Conservation (phyloP, 2,797 vertebrate species). For the Pangasius krempfi region DNA sequence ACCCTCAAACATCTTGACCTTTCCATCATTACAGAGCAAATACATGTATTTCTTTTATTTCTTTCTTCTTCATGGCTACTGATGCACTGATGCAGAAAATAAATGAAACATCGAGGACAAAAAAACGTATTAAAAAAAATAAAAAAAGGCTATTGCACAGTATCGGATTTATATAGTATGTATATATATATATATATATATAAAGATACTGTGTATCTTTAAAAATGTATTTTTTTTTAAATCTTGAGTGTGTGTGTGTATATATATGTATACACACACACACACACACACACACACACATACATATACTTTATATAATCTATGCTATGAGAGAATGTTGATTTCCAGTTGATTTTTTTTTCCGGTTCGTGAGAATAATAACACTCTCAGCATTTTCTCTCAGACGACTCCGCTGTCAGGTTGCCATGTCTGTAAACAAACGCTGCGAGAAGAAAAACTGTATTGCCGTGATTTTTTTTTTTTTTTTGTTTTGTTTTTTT, state of each 20-base stretch:
- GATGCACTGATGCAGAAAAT: too few relatives aligned
- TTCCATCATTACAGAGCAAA: background rate
- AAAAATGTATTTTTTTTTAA: too few relatives aligned
- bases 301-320: background rate
- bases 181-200: too few relatives aligned
- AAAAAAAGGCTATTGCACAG: too few relatives aligned
- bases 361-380: background rate
- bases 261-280: too few relatives aligned
- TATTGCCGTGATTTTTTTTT: background rate
- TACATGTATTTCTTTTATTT: background rate
- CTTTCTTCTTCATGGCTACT: too few relatives aligned
- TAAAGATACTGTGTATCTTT: too few relatives aligned
- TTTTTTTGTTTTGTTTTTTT: too few relatives aligned
- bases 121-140: too few relatives aligned
- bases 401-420: slow-evolving; percentile 27
- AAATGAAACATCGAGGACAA: background rate
- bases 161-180: too few relatives aligned
- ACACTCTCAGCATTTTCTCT: slow-evolving; percentile 4
- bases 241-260: too few relatives aligned
- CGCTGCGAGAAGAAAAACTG: background rate
- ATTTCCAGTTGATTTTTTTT: background rate
- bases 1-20: background rate
- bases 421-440: slow-evolving; percentile 33
- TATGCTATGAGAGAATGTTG: background rate
- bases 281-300: too few relatives aligned